Percentiles rank a stretch among this genome's conserved stretches.
These are phyloP conservation scores for Ambastaia sidthimunki DNA, from an alignment of 2,797 vertebrate genomes.

Conservation along the genomic window DNA sequence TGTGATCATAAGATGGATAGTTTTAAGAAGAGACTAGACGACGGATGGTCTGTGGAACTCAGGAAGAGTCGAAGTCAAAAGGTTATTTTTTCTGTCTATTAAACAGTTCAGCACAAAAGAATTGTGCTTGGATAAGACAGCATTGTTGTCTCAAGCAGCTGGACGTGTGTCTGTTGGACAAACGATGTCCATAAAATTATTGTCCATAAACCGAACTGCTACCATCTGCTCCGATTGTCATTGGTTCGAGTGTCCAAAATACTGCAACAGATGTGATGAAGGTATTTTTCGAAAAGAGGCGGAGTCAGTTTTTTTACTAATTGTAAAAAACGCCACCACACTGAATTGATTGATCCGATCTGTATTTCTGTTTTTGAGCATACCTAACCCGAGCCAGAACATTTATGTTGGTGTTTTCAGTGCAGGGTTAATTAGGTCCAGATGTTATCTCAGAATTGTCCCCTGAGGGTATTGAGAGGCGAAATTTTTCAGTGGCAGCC, in stretches of 20 bases:
- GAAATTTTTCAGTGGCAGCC: slow-evolving; percentile 79
- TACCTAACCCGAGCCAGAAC: slow-evolving; percentile 35
- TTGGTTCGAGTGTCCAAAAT: background rate
- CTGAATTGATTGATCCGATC: slow-evolving; percentile 18
- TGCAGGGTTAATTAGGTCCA: slow-evolving; percentile 65
- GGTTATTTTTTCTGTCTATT: slow-evolving; percentile 49
- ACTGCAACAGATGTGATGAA: slow-evolving; percentile 9
- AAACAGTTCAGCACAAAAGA: slow-evolving; percentile 61
- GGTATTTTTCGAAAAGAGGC: slow-evolving; percentile 22
- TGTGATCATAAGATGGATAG: slow-evolving; percentile 50
- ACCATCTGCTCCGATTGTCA: slow-evolving; percentile 33
- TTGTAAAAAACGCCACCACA: slow-evolving; percentile 6
- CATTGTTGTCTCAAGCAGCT: slow-evolving; percentile 33
- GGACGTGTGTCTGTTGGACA: slow-evolving; percentile 32
- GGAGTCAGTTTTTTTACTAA: slow-evolving; percentile 24
- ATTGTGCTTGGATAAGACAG: slow-evolving; percentile 51
- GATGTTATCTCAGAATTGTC: slow-evolving; percentile 69
- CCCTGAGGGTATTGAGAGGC: slow-evolving; percentile 59
- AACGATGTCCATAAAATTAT: slow-evolving; percentile 19
- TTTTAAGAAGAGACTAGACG: slow-evolving; percentile 54
- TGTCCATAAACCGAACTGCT: slow-evolving; percentile 41
- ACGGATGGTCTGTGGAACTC: slow-evolving; percentile 58
- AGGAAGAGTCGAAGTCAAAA: slow-evolving; percentile 31
- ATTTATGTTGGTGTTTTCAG: slow-evolving; percentile 39
- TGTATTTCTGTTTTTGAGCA: slow-evolving; percentile 46